A percentile compares a stretch with the other conserved stretches of the same genome.
phyloP scores from a whole-genome alignment of 2,113 vertebrate species.

The Corythornis vintsioides region DNA sequence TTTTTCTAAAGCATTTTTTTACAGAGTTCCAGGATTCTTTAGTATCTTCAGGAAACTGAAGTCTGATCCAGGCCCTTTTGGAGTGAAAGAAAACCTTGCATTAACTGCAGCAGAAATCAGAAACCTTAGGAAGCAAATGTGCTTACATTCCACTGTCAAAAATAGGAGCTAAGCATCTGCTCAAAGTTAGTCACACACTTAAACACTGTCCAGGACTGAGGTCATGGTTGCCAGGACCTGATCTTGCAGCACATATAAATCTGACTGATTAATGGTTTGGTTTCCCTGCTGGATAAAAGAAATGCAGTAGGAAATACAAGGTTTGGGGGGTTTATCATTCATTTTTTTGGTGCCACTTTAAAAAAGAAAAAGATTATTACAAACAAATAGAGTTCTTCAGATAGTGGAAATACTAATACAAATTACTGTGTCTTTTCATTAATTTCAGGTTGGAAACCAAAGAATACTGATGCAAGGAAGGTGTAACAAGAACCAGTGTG shows the following conservation, averaged over 20 bases:
- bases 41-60: slow-evolving; percentile 1
- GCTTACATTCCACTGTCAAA: slow-evolving; percentile 67
- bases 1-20: not conserved
- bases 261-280: slow-evolving; percentile 43
- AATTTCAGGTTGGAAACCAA: not conserved
- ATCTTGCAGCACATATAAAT: slow-evolving; percentile 56
- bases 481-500: not conserved
- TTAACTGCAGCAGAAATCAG: slow-evolving; percentile 30
- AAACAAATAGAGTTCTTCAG: not conserved
- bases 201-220: slow-evolving; percentile 56
- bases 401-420: slow-evolving; percentile 8
- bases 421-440: not conserved
- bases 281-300: slow-evolving; percentile 20
- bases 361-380: not conserved
- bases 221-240: slow-evolving; percentile 57
- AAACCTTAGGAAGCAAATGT: slow-evolving; percentile 47
- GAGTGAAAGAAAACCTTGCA: slow-evolving; percentile 30
- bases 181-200: slow-evolving; percentile 28
- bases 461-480: not conserved
- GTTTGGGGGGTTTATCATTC: not conserved
- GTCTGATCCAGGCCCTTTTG: not conserved
- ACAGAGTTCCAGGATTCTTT: not conserved
- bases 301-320: slow-evolving; percentile 13
- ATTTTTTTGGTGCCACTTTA: not conserved
- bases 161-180: slow-evolving; percentile 56